A percentile compares a stretch with the other conserved stretches of the same genome.
Conservation (phyloP, 64 coral and sea anemone species). For the Actinia tenebrosa region DNA sequence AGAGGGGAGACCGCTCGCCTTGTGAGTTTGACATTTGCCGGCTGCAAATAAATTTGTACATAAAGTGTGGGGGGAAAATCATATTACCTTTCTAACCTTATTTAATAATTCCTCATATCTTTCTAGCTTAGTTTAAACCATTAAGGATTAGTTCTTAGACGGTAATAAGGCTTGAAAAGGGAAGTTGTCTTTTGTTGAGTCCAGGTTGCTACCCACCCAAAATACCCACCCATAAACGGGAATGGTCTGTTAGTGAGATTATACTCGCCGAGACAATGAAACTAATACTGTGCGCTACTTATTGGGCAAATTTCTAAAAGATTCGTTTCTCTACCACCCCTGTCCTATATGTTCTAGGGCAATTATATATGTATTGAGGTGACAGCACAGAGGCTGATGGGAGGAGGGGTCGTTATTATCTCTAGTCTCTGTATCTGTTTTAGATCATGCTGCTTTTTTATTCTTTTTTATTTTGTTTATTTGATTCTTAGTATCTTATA, state of each 20-base stretch:
- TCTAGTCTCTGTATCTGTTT: too few relatives aligned
- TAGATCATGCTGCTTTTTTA: too few relatives aligned
- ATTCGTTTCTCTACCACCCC: background rate
- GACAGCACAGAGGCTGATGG: too few relatives aligned
- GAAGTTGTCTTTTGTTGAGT: background rate
- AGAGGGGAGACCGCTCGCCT: constrained; percentile 85
- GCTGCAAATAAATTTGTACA: background rate
- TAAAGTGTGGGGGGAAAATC: background rate
- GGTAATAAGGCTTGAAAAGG: background rate
- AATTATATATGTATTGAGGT: too few relatives aligned
- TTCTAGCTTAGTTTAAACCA: background rate
- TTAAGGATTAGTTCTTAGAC: background rate
- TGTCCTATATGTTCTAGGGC: too few relatives aligned
- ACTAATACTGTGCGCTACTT: too few relatives aligned
- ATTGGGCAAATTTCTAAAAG: background rate
- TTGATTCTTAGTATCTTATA: background rate
- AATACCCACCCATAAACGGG: background rate
- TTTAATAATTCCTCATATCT: background rate
- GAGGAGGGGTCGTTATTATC: too few relatives aligned
- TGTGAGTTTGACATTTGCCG: constrained; percentile 49
- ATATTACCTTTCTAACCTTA: background rate
- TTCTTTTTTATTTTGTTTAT: background rate
- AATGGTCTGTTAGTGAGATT: background rate
- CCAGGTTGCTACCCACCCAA: constrained; percentile 10
- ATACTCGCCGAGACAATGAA: background rate